Conservation (phyloP, 2,888 invertebrate species). For the Ochropleura leucogaster region DNA sequence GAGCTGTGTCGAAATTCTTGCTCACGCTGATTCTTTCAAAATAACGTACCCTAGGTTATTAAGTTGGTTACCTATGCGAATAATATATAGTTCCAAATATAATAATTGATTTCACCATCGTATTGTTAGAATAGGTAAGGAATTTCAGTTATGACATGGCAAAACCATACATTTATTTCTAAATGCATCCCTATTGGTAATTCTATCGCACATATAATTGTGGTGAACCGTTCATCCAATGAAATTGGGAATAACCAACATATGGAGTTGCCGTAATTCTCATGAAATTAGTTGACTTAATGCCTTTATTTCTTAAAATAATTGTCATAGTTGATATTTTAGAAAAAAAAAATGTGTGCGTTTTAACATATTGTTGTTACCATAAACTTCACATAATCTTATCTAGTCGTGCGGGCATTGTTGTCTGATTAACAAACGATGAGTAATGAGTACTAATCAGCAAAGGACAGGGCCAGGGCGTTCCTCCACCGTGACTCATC, state of each 20-base stretch:
- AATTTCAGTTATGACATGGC: conserved; percentile 32
- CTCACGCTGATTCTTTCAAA: background rate
- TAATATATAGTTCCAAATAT: no score
- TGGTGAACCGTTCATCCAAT: background rate
- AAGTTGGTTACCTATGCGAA: background rate
- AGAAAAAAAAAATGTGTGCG: background rate
- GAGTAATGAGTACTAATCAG: conserved; percentile 87
- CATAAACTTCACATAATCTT: conserved; percentile 69
- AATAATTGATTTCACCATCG: background rate
- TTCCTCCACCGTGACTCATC: conserved; percentile 84
- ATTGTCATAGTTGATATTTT: no score
- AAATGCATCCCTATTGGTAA: background rate
- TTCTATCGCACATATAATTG: background rate
- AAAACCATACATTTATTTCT: background rate
- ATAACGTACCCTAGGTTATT: background rate
- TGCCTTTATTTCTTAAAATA: background rate
- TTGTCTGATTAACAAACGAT: conserved; percentile 81
- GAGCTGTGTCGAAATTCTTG: background rate
- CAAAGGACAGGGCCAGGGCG: conserved; percentile 82
- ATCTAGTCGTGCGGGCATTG: conserved; percentile 70
- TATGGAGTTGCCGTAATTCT: background rate
- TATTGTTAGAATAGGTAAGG: background rate
- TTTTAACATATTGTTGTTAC: conserved; percentile 66
- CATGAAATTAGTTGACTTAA: background rate
- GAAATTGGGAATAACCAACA: conserved; percentile 2